phyloP scores from a whole-genome alignment of 2,888 invertebrate genomes.

The Polydesmus complanatus region DNA sequence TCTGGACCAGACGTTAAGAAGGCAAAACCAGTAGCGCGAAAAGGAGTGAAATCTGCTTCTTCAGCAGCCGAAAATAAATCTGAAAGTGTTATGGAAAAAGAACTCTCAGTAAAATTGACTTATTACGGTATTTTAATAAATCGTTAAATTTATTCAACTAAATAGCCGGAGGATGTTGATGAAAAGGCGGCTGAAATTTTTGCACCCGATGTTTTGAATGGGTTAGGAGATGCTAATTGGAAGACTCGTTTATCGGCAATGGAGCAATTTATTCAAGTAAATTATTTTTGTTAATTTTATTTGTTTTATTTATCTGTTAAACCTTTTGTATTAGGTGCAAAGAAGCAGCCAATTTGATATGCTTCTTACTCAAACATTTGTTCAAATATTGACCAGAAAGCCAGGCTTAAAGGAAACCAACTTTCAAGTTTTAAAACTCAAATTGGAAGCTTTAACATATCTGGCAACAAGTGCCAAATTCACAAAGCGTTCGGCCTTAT shows the following conservation, averaged over 20 bases:
- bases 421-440: slow-evolving; percentile 73
- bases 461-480: slow-evolving; percentile 61
- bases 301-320: slow-evolving; percentile 2
- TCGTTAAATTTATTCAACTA: slow-evolving; percentile 2
- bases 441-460: slow-evolving; percentile 61
- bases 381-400: slow-evolving; percentile 59
- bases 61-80: slow-evolving; percentile 30
- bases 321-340: slow-evolving; percentile 37
- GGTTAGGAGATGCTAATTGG: slow-evolving; percentile 68
- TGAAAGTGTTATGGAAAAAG: slow-evolving; percentile 32
- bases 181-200: slow-evolving; percentile 53
- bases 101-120: slow-evolving; percentile 9
- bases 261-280: slow-evolving; percentile 49
- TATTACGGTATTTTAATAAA: neutral
- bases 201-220: slow-evolving; percentile 46
- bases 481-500: slow-evolving; percentile 56
- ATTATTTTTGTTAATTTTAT: slow-evolving; percentile 1
- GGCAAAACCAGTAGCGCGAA: slow-evolving; percentile 34
- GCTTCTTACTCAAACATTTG: slow-evolving; percentile 57
- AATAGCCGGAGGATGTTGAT: slow-evolving; percentile 63
- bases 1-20: slow-evolving; percentile 31
- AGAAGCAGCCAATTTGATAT: slow-evolving; percentile 47
- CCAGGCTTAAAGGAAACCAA: slow-evolving; percentile 80
- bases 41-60: slow-evolving; percentile 31
- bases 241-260: slow-evolving; percentile 63